Evolutionary conservation across 1,140 invertebrate species (phyloP), one percentile per base, ranked within the genome.

Genomic region (Drosophila tropicalis): DNA sequence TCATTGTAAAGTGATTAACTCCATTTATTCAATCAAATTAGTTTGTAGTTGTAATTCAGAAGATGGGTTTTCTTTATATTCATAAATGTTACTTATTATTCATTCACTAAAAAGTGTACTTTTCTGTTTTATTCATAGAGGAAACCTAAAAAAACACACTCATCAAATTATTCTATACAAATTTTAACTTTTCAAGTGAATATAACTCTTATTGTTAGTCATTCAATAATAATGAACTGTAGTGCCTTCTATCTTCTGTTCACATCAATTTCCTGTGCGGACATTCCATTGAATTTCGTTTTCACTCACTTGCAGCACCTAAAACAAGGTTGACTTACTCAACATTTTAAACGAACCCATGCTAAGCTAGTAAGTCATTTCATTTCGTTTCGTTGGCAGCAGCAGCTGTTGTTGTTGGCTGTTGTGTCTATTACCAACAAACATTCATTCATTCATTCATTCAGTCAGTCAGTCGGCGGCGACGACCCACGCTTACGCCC

Each of bases 401-500:
- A 66, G 72, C 72, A 66, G 61, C 60, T 54, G 17, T 51, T 65
- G 64, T 3, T 22, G 29, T 29, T 29, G 29, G 29, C 5, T 29
- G 29, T 65, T 68, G 36, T 69, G 22, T 55, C 61, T 67, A 78
- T 86, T 85, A 86, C 70, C 75, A 72, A 76, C 32, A 41, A 72
- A 76, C 32, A 41, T 51, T 51, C 44, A 51, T 51, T 51, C 44
- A 51, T 22, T 39, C 32, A 41, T 51, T 51, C 44, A 51, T 22
- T 51, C 44, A 51, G 9, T 39, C 44, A 47, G 17, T 22, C 44
- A 51, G 44, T 51, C 44, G 17, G 19, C 44, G 44, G 44, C 44
- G 44, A 3, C 15, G 44, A 13, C 82, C 82, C 83, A 86, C 82
- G 78, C 78, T 75, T 47, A 83, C 82, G 83, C 82, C 82, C 76